Evolutionary conservation across 1,140 invertebrate genomes (phyloP).

Genomic region (Pectinophora gossypiella): DNA sequence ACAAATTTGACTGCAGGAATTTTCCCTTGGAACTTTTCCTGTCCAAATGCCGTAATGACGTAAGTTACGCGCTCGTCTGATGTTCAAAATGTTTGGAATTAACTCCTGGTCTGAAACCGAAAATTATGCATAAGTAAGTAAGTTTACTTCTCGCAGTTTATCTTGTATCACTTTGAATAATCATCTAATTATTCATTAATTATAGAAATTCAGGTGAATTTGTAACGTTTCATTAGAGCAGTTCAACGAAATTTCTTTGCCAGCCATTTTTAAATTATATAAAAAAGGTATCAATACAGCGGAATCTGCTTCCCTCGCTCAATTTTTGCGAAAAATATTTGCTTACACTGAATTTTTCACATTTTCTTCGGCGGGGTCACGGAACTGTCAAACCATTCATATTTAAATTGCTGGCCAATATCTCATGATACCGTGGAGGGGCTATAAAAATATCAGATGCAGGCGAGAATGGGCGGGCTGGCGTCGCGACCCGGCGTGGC

Average conservation of each 20-base stretch:
- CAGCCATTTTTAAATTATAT: too few relatives aligned
- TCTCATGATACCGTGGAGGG: conserved; percentile 61
- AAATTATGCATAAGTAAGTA: too few relatives aligned
- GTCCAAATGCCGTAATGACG: conserved; percentile 45
- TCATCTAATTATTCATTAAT: too few relatives aligned
- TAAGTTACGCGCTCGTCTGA: conserved; percentile 43
- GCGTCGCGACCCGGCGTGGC: conserved; percentile 5
- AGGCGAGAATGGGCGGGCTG: conserved; percentile 28
- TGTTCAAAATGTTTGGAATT: conserved; percentile 45
- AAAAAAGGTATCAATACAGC: too few relatives aligned
- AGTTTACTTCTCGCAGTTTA: too few relatives aligned
- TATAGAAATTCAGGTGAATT: too few relatives aligned
- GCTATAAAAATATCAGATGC: conserved; percentile 69
- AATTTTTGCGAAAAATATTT: too few relatives aligned
- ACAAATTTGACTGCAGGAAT: conserved; percentile 33
- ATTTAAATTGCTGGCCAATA: conserved; percentile 63
- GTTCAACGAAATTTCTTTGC: too few relatives aligned
- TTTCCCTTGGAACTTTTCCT: conserved; percentile 37
- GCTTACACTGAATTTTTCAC: conserved; percentile 12
- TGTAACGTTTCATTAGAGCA: too few relatives aligned
- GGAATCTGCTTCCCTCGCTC: too few relatives aligned
- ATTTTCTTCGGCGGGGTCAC: conserved; percentile 35
- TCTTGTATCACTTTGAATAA: too few relatives aligned
- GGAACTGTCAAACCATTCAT: conserved; percentile 63
- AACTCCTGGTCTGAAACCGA: conserved; percentile 37